Conservation (phyloP, 2,797 vertebrate genomes). For the Hyperoplus lanceolatus region DNA sequence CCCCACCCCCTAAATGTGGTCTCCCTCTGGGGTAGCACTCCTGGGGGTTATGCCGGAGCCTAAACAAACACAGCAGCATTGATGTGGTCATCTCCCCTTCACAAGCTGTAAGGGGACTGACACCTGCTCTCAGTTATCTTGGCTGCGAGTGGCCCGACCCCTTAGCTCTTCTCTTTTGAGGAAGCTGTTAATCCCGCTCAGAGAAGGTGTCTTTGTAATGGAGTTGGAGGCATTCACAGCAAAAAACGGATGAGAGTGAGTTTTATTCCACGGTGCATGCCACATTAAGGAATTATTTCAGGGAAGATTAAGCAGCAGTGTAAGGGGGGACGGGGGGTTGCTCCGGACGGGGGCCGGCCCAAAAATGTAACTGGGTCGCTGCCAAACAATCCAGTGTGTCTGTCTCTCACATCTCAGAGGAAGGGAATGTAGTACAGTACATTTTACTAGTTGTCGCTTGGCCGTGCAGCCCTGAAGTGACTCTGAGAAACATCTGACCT, state of each 20-base stretch:
- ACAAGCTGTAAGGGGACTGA: constrained; percentile 54
- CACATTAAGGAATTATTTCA: constrained; percentile 78
- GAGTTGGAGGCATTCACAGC: constrained; percentile 55
- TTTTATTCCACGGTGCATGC: constrained; percentile 71
- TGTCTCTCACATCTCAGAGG: constrained; percentile 60
- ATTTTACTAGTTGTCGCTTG: constrained; percentile 56
- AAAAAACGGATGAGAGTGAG: constrained; percentile 61
- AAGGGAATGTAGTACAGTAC: constrained; percentile 34
- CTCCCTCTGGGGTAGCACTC: constrained; percentile 47
- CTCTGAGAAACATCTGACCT: constrained; percentile 59
- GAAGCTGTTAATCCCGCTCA: constrained; percentile 71
- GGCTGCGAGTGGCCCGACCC: background rate
- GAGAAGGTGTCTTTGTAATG: constrained; percentile 74
- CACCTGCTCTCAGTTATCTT: constrained; percentile 41
- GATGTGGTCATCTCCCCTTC: constrained; percentile 56
- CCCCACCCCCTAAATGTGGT: constrained; percentile 27
- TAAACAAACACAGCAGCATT: constrained; percentile 71
- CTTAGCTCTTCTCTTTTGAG: constrained; percentile 44
- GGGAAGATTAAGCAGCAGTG: constrained; percentile 67
- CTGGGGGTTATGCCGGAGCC: constrained; percentile 64
- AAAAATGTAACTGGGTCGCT: constrained; percentile 67
- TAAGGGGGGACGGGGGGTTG: background rate
- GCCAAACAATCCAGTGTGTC: constrained; percentile 62
- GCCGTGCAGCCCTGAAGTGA: constrained; percentile 51
- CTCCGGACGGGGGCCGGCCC: constrained; percentile 39